Conservation (phyloP, 1,140 invertebrate species). For the Gonatopus flavifemur region DNA sequence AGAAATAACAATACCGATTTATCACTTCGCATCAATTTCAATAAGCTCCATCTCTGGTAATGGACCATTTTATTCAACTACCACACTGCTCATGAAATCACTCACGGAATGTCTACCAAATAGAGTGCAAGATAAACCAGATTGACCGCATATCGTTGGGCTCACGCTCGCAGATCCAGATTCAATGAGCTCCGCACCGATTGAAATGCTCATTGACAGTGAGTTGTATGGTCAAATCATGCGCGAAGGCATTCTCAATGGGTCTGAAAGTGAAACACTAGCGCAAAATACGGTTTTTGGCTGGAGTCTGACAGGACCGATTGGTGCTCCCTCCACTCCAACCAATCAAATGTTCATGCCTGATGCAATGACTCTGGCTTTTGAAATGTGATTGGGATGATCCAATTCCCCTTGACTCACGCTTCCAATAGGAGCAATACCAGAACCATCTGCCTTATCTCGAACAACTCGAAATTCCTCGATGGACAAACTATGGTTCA, state of each 20-base stretch:
- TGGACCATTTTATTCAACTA: not conserved
- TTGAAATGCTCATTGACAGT: constrained; percentile 1
- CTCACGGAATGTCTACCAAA: not conserved
- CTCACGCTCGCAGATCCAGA: not conserved
- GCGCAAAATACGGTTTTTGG: constrained; percentile 3
- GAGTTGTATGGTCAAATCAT: constrained; percentile 1
- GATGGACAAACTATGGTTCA: not conserved
- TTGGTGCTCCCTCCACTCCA: not conserved
- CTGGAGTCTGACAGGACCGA: not conserved
- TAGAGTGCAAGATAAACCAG: not conserved
- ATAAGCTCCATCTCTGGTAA: no score
- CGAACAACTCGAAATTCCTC: no score
- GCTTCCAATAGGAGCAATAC: not conserved
- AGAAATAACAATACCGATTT: no score
- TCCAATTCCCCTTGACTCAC: not conserved
- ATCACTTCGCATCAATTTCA: no score
- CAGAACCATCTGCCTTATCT: not conserved
- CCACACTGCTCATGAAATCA: not conserved
- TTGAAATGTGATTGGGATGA: not conserved
- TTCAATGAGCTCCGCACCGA: not conserved
- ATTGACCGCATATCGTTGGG: not conserved
- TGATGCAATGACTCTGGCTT: constrained; percentile 1
- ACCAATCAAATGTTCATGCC: not conserved
- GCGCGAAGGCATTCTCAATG: not conserved
- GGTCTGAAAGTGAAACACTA: not conserved